Evolutionary conservation across 2,113 vertebrate genomes (phyloP).

Genomic region (Scalopus aquaticus): DNA sequence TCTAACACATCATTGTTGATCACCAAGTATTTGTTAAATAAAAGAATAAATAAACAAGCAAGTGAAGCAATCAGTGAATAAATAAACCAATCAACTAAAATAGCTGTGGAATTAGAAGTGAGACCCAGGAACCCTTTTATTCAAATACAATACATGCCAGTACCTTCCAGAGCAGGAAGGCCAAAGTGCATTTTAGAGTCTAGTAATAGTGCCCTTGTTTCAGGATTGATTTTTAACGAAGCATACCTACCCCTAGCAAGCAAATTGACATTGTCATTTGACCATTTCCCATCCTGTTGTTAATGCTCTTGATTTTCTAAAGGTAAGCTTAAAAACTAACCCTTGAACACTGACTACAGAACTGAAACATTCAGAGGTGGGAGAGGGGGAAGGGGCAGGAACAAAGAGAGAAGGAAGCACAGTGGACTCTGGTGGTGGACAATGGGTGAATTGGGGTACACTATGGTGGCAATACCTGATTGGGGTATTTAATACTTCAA

Average conservation of each 20-base stretch:
- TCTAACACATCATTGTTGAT: not conserved
- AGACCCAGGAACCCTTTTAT: not conserved
- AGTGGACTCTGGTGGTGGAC: too few relatives aligned
- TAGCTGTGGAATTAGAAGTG: not conserved
- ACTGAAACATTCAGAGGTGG: too few relatives aligned
- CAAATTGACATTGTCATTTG: not conserved
- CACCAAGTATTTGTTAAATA: conserved; percentile 4
- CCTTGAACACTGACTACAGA: too few relatives aligned
- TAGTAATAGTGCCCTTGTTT: not conserved
- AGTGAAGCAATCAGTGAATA: not conserved
- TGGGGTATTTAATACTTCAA: too few relatives aligned
- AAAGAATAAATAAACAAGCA: not conserved
- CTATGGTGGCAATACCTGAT: too few relatives aligned
- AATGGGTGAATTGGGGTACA: too few relatives aligned
- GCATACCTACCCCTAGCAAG: not conserved
- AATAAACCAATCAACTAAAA: not conserved
- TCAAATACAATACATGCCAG: not conserved
- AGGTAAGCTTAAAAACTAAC: not conserved
- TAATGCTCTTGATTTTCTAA: not conserved
- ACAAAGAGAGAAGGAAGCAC: too few relatives aligned
- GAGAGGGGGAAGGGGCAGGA: too few relatives aligned
- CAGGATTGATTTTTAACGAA: not conserved
- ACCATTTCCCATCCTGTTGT: not conserved
- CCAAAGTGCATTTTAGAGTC: not conserved
- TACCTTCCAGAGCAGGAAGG: not conserved